These are phyloP conservation scores for Rhopalosiphum maidis DNA, from an alignment of 1,140 invertebrate species.

Conservation along the genomic window DNA sequence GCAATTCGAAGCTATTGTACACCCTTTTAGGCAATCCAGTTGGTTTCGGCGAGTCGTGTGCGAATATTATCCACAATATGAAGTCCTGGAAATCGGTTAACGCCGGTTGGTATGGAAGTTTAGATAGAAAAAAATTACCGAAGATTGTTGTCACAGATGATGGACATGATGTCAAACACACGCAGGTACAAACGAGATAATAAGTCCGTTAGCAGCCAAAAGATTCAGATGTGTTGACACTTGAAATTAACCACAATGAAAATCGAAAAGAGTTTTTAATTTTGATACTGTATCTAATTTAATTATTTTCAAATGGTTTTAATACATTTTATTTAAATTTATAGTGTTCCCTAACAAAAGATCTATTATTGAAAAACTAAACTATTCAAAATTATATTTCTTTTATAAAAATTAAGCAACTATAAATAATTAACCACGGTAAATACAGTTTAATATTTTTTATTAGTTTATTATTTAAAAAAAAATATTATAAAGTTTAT, in stretches of 20 bases:
- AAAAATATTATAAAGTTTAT: neutral
- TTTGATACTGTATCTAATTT: neutral
- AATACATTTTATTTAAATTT: neutral
- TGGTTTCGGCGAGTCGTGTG: slow-evolving; percentile 29
- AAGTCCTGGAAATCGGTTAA: slow-evolving; percentile 43
- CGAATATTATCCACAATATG: neutral
- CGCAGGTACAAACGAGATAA: slow-evolving; percentile 15
- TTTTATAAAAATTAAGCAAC: neutral
- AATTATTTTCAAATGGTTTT: neutral
- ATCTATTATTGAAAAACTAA: neutral
- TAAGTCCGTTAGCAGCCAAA: neutral
- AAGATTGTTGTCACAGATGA: slow-evolving; percentile 35
- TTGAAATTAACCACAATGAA: neutral
- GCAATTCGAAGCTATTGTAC: neutral
- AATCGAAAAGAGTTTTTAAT: neutral
- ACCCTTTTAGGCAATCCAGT: neutral
- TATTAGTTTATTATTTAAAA: neutral
- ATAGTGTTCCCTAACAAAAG: neutral
- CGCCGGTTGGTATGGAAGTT: slow-evolving; percentile 20
- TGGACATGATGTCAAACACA: neutral
- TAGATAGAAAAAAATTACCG: slow-evolving; percentile 29
- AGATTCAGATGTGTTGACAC: neutral
- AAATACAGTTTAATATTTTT: neutral
- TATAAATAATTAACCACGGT: neutral
- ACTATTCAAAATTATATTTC: neutral